These are phyloP conservation scores for Phoenoteleia sp. DNA, from an alignment of 2,888 invertebrate species.

Conservation along the genomic window DNA sequence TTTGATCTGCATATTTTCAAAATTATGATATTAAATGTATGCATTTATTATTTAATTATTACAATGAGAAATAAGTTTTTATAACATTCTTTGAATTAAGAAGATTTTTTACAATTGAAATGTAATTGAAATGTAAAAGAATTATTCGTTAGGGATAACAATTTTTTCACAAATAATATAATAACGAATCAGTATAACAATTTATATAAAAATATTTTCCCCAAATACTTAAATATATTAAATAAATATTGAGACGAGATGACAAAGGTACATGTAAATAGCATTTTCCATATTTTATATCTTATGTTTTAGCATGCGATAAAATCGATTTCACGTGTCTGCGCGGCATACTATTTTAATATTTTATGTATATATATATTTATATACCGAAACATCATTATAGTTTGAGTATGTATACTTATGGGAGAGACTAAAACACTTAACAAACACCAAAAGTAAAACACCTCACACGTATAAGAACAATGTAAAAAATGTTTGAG, in stretches of 20 bases:
- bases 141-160: too few species aligned
- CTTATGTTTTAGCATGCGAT: constrained; percentile 39
- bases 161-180: too few species aligned
- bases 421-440: constrained; percentile 67
- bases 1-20: too few species aligned
- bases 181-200: too few species aligned
- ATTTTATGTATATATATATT: constrained; percentile 63
- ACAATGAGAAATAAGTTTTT: too few species aligned
- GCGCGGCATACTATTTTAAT: constrained; percentile 63
- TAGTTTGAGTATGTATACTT: constrained; percentile 67
- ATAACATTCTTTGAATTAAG: too few species aligned
- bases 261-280: not conserved
- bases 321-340: constrained; percentile 69
- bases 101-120: too few species aligned
- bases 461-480: constrained; percentile 45
- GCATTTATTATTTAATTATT: too few species aligned
- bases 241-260: not conserved
- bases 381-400: constrained; percentile 70
- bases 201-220: too few species aligned
- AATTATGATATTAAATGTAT: too few species aligned
- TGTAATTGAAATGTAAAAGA: too few species aligned
- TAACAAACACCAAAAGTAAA: constrained; percentile 37
- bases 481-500: constrained; percentile 70
- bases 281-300: not conserved
- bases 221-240: too few species aligned